Conservation (phyloP, 2,888 invertebrate species). For the Drosophila paramelanica region DNA sequence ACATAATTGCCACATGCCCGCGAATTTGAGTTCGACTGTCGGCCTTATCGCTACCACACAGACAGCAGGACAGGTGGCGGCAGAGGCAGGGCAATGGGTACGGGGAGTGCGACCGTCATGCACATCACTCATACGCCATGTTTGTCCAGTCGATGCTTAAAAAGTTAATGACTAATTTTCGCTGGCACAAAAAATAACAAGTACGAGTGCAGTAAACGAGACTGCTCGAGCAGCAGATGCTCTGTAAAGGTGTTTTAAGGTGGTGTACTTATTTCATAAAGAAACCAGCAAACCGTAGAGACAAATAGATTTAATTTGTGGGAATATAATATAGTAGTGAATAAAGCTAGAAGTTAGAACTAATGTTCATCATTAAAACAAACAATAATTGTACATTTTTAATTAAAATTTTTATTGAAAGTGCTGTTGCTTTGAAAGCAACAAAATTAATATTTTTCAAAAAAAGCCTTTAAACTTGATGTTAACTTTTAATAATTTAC, state of each 20-base stretch:
- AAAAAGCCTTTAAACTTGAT: no score
- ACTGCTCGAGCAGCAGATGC: neutral
- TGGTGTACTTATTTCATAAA: no score
- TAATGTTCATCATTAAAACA: no score
- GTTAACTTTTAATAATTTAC: neutral
- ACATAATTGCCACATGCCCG: slow-evolving; percentile 76
- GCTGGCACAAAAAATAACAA: slow-evolving; percentile 53
- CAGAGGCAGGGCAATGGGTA: neutral
- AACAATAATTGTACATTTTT: no score
- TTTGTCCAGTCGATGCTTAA: slow-evolving; percentile 78
- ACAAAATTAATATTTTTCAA: no score
- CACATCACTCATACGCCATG: slow-evolving; percentile 79
- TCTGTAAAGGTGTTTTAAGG: neutral
- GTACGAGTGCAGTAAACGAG: neutral
- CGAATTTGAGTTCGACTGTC: slow-evolving; percentile 67
- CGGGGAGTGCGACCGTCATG: slow-evolving; percentile 48
- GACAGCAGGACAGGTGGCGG: neutral
- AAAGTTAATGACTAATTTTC: slow-evolving; percentile 80
- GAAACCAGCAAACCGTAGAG: no score
- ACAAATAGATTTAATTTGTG: no score
- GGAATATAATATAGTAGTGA: no score
- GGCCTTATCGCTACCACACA: slow-evolving; percentile 62
- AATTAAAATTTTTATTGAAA: no score
- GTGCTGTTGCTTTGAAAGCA: no score
- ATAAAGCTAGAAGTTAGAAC: no score